Percentiles rank a stretch among this genome's conserved stretches.
Evolutionary conservation across 2,888 invertebrate species (phyloP).

Genomic region (Campoplex nolae): DNA sequence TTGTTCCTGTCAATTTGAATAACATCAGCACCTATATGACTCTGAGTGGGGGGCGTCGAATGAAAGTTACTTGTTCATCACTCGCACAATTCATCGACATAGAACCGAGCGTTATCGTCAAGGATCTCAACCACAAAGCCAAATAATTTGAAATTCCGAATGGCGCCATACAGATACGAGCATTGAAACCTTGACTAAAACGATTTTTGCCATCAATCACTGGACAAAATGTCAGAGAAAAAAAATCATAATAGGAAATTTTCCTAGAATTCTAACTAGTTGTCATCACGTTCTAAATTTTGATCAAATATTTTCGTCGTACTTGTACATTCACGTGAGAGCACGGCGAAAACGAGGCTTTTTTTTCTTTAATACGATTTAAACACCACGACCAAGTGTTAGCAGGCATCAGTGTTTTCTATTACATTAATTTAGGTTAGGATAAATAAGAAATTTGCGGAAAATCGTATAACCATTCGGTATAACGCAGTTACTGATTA

Average conservation of each 20-base stretch:
- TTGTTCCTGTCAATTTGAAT: conserved; percentile 82
- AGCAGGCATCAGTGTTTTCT: conserved; percentile 32
- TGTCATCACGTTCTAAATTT: background rate
- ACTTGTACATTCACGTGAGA: background rate
- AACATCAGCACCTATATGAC: conserved; percentile 86
- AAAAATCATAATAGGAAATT: background rate
- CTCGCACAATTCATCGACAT: conserved; percentile 86
- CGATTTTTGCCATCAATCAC: conserved; percentile 1
- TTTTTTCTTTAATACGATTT: background rate
- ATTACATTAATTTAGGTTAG: conserved; percentile 35
- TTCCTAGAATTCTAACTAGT: background rate
- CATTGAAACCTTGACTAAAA: background rate
- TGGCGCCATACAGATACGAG: background rate
- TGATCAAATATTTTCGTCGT: background rate
- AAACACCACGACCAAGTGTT: conserved; percentile 14
- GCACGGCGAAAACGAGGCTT: background rate
- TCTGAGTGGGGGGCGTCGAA: conserved; percentile 85
- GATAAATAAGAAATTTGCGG: conserved; percentile 17
- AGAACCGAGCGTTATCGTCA: conserved; percentile 84
- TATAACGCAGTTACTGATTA: conserved; percentile 16
- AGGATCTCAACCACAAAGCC: conserved; percentile 79
- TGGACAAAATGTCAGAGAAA: background rate
- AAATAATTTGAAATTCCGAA: background rate
- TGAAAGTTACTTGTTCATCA: conserved; percentile 85
- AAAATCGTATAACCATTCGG: conserved; percentile 12